Evolutionary conservation across 2,888 invertebrate species (phyloP), one percentile per base, ranked within the genome.

Genomic region (Linnaemya vulpina): DNA sequence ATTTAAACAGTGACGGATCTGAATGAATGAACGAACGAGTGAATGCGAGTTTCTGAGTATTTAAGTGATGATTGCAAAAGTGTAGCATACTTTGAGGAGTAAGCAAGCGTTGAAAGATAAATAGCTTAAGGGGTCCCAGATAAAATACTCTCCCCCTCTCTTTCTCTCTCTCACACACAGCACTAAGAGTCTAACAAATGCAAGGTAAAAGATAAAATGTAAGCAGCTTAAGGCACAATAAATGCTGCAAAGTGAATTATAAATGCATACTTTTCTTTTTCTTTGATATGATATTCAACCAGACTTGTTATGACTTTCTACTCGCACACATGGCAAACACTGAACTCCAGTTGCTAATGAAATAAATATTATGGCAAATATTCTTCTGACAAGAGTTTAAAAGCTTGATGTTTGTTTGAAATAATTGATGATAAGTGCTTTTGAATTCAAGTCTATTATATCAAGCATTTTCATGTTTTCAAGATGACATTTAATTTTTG

Each of bases 31-130:
- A n/a, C 38, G 40, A 30, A 62, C 38, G 40, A 30, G 53, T 68
- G 35, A 5, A 1, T 76, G 53, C 43, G 55, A 55, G 25, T 30
- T 17, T 65, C 10, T 15, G 35, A 55, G 75, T 63, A 35, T 35
- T 25, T 49, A 62, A 79, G 55, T 62, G 53, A 83, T 58, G 70
- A 53, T 65, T 70, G 63, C 46, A 46, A 80, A 76, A 53, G 22
- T 81, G 68, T 67, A 77, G 81, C 58, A 74, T 73, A 68, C 77
- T 77, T 74, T 70, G 35, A 68, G 81, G 70, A 70, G 51, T 25
- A 40, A 70, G 40, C 51, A 81, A 68, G 84, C 77, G 77, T 84
- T 74, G 74, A 75, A 78, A 78, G 81, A 84, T 84, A 84, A 84
- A 84, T 63, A 78, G 84, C 84, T 81, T 70, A 46, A 70, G 74